Base-by-base conservation (phyloP, 2,113 vertebrate species). In the Galeopterus variegatus region DNA sequence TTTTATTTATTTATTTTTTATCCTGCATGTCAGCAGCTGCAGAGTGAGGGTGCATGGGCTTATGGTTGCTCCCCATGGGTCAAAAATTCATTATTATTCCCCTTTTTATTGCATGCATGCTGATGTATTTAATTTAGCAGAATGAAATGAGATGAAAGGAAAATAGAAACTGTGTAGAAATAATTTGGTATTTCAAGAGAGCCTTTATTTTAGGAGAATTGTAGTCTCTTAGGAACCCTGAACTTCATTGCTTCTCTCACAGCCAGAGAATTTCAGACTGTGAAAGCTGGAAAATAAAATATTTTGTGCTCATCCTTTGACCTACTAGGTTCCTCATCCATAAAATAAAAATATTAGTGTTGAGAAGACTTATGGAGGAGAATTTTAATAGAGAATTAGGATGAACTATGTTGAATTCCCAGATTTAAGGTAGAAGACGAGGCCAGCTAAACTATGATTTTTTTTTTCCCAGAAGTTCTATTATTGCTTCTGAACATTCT, bases 121-220 rank as follows among this genome's bases (percentile, higher is more conserved):
- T 54, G 64, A 96, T 89, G 64, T 91, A 93, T 95, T 97, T 96
- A 97, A 96, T 97, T 94, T 97, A 69, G 88, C 81, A 85, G 85
- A 82, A 93, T 98, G 45, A 95, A 96, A 96, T 54, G 54, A 97
- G 81, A 85, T 96, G 89, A 97, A 95, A 96, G 93, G 36, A 95
- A 95, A 96, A 91, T 91, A 94, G 89, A 95, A 96, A 95, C 85
- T 95, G 75, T 94, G 93, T 96, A 97, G 92, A 98, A 97, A 97
- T 96, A 93, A 97, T 95, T 94, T 94, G 67, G 54, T 75, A 75
- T 97, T 96, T 92, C 67, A 70, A 10, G 60, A 95, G 56, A 95
- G 62, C 11, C 65, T 96, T 93, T 73, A 87, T 93, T 96, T 96
- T 90, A 36, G 33, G 88, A 91, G 88, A 90, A 91, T 75, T 93